Evolutionary conservation across 2,797 vertebrate genomes (phyloP), one percentile per base, ranked within the genome.

Genomic region (Muraenolepis orangiensis): DNA sequence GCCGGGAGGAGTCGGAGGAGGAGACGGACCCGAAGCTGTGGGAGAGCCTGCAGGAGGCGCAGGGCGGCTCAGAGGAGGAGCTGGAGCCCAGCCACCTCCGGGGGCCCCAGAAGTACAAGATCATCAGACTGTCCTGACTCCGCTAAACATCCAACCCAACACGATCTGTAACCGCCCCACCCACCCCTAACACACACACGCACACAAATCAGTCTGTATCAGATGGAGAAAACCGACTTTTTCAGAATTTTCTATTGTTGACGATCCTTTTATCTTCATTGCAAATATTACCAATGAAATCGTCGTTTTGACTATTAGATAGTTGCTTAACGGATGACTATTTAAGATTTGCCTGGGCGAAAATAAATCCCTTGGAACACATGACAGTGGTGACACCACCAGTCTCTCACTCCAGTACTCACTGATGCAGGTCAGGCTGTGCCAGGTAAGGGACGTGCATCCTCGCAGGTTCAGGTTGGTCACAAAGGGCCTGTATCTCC

Each of bases 51-150:
- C 93, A 85, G 87, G 94, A 89, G 90, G 92, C 68, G 80, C 93
- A 81, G 91, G 94, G 77, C 13, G 95, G 95, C 1, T 81, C 94
- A 20, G 90, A 92, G 78, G 95, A 95, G 92, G 95, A 96, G 80
- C 74, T 84, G 71, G 91, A 91, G 82, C 90, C 90, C 0, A 88
- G 84, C 2, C 87, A 90, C 73, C 79, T 91, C 79, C 90, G 86
- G 74, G 72, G 4, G 0, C 88, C 77, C 0, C 78, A 91, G 75
- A 91, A 92, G 81, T 92, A 91, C 72, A 72, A 90, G 77, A 80
- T 92, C 57, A 80, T 89, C 77, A 85, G 88, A 80, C 85, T 93
- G 72, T 85, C 84, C 2, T 93, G 79, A 91, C 13, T 85, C 42
- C 2, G 64, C 57, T 78, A 23, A 80, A 75, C 72, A 72, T 51